Evolutionary conservation across 1,140 invertebrate species (phyloP), one percentile per base, ranked within the genome.

Genomic region (Drosophila nebulosa): DNA sequence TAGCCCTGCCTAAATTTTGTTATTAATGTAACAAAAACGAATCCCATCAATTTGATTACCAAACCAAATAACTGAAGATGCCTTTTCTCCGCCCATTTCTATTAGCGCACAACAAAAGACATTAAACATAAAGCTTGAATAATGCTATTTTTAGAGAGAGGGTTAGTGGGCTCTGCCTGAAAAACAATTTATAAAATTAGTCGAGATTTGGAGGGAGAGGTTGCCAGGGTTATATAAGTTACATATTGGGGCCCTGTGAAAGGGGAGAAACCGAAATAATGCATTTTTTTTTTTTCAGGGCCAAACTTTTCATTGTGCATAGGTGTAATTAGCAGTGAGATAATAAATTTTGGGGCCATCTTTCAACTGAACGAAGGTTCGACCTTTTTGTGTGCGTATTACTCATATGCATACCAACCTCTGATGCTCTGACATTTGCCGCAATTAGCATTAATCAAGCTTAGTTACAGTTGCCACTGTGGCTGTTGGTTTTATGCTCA

Each of bases 381-480:
- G 69, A 75, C 73, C 73, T 75, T 75, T 75, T 67, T 64, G 16
- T n/a, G 9, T 32, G 9, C 55, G 39, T 51, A 53, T 53, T 53
- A 26, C 24, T 53, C 77, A 75, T 78, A 78, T 83, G 67, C 64
- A 77, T 83, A 69, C 14, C 36, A 55, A 53, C 56, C 78, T 68
- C 78, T 68, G 58, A 62, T 56, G 65, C 72, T 39, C 67, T 79
- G 78, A 78, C 75, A 74, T 79, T 74, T 74, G 66, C 42, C 62
- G 71, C 73, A 86, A 86, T 84, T 84, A 84, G 80, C 77, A 84
- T 84, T 84, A 77, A 86, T 84, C 81, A 84, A 79, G 68, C 76
- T 64, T 18, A 27, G 36, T 57, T 62, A 58, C 50, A 53, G 26
- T 60, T 52, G 39, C 21, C 50, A 61, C 69, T 58, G 66, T 6